phyloP scores from a whole-genome alignment of 2,888 invertebrate species.

The Rotaria socialis region DNA sequence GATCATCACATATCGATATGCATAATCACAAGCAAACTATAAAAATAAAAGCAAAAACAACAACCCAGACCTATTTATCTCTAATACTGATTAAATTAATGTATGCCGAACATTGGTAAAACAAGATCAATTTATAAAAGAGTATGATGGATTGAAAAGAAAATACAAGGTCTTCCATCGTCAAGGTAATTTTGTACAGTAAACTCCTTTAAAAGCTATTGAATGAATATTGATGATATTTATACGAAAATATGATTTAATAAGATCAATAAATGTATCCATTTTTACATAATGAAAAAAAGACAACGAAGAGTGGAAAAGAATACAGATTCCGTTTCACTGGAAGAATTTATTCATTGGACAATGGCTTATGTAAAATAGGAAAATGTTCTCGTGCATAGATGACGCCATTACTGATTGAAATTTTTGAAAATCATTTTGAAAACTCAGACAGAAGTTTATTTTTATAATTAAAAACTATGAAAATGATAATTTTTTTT shows the following conservation, averaged over 20 bases:
- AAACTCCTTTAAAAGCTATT: no score
- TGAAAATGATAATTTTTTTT: no score
- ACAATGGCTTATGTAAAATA: background rate
- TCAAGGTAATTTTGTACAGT: background rate
- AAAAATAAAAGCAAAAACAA: no score
- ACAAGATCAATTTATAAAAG: no score
- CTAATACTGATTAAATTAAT: no score
- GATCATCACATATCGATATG: no score
- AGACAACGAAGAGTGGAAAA: background rate
- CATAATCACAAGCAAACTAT: no score
- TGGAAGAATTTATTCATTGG: background rate
- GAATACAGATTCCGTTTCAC: background rate
- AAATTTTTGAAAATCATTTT: no score
- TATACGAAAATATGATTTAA: background rate
- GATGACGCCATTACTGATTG: background rate
- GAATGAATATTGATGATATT: background rate
- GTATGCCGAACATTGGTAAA: no score
- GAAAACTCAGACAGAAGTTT: no score
- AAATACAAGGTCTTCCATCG: background rate
- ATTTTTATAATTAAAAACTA: no score
- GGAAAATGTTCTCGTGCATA: background rate
- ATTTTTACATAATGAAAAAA: background rate
- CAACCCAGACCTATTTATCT: no score
- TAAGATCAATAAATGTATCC: background rate
- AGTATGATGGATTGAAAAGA: background rate